phyloP scores from a whole-genome alignment of 1,140 invertebrate species.

The Aphelinus atriplicis region DNA sequence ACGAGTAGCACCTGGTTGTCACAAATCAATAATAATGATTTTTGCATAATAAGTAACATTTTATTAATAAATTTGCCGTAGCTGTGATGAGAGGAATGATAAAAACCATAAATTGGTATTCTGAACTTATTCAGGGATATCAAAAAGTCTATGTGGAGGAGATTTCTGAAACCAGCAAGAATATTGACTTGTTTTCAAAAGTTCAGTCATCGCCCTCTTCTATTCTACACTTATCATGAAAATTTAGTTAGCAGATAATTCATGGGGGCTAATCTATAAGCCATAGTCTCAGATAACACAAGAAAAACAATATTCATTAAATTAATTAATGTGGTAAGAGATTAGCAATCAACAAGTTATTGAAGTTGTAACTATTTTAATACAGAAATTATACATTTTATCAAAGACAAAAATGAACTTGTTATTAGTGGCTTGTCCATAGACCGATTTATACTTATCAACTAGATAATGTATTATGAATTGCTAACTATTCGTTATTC shows the following conservation, averaged over 20 bases:
- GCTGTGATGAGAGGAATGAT: too few relatives aligned
- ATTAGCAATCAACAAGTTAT: background rate
- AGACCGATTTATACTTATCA: conserved; percentile 25
- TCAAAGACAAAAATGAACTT: conserved; percentile 27
- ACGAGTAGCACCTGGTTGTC: too few relatives aligned
- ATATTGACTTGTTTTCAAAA: too few relatives aligned
- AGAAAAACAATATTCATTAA: conserved; percentile 17
- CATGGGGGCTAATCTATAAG: too few relatives aligned
- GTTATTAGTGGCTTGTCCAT: conserved; percentile 15
- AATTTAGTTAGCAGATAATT: background rate
- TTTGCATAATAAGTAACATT: too few relatives aligned
- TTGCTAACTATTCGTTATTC: conserved; percentile 9
- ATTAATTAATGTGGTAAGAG: background rate
- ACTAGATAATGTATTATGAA: conserved; percentile 15
- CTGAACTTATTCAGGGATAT: too few relatives aligned
- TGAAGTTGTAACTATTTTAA: background rate
- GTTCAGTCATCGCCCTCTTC: conserved; percentile 2
- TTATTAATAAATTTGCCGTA: too few relatives aligned
- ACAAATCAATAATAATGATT: too few relatives aligned
- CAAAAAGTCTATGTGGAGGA: too few relatives aligned
- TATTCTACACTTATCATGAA: background rate
- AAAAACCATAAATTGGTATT: too few relatives aligned
- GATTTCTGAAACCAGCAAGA: too few relatives aligned
- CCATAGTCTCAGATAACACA: background rate
- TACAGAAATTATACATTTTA: background rate